These are phyloP conservation scores for Drosophila atroscutellata DNA, from an alignment of 2,888 invertebrate genomes.

Conservation along the genomic window DNA sequence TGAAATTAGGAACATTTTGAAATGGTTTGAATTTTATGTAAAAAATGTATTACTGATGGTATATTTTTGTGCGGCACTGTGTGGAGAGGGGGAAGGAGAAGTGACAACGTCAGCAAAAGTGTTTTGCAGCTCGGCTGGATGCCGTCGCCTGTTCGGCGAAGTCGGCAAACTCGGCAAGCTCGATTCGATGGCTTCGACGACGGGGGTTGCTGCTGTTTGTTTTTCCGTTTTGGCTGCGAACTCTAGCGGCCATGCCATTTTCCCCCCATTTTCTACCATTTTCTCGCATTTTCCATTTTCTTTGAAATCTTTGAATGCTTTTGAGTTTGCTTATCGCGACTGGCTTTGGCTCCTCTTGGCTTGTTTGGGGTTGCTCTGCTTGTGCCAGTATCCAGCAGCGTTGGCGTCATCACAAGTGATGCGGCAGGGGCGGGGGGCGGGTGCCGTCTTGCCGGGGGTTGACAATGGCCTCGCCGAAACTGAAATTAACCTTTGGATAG, in stretches of 20 bases:
- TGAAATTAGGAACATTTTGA: neutral
- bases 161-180: slow-evolving; percentile 7
- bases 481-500: slow-evolving; percentile 82
- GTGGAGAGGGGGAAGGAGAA: slow-evolving; percentile 4
- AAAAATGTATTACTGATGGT: neutral
- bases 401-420: slow-evolving; percentile 43
- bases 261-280: slow-evolving; percentile 20
- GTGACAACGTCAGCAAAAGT: slow-evolving; percentile 76
- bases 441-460: slow-evolving; percentile 21
- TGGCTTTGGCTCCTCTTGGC: slow-evolving; percentile 14
- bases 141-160: slow-evolving; percentile 48
- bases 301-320: slow-evolving; percentile 74
- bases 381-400: slow-evolving; percentile 40
- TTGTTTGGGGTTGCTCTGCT: slow-evolving; percentile 62
- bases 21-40: accelerated
- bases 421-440: slow-evolving; percentile 9
- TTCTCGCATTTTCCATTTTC: slow-evolving; percentile 50
- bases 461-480: slow-evolving; percentile 55
- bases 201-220: slow-evolving; percentile 59
- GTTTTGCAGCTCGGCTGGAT: slow-evolving; percentile 60
- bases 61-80: neutral
- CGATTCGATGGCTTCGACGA: slow-evolving; percentile 4
- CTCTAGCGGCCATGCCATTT: slow-evolving; percentile 43
- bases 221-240: slow-evolving; percentile 16
- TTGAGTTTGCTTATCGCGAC: slow-evolving; percentile 75